Base-by-base conservation (phyloP, 1,140 invertebrate genomes). In the Euwallacea fornicatus region DNA sequence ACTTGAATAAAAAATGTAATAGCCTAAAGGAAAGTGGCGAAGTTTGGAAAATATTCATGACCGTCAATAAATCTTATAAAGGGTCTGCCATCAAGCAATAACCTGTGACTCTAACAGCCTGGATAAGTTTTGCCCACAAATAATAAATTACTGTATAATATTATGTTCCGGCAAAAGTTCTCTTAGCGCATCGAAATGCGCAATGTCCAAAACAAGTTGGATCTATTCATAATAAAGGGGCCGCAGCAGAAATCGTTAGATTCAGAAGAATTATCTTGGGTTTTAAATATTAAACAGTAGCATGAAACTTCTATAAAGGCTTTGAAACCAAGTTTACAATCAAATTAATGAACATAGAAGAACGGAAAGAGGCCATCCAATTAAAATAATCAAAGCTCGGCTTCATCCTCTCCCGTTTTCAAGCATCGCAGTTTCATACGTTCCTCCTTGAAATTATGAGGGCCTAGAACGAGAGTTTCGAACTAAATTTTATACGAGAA, bases 71-170 rank as follows among this genome's bases (percentile, higher is more conserved):
- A 66, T 55, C 53, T 66, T 11, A 13, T 42, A 66, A 54, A 55
- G 42, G 47, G 33, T 66, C 64, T 10, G 53, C 64, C 64, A 55
- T 56, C 55, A 66, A 66, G 53, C 53, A 66, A 66, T 66, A 66
- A 55, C 64, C 50, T 54, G 53, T 43, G 53, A 54, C 53, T 55
- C 33, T 64, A 50, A 50, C 21, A 11, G 9, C 55, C 55, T 16
- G n/a, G 55, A 58, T 58, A 58, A 58, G 11, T 58, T 58, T 58
- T 16, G 16, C 11, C 55, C 55, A 13, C 55, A 58, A 33, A 58
- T 33, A 33, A 33, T 33, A 33, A 33, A 33, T 33, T 33, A 33
- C 21, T 33, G 21, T 33, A 33, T 33, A 33, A 58, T 50, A 50
- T 50, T 50, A 50, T 50, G 13, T 33, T 33, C 21, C 21, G 4